Conservation (phyloP, 2,797 vertebrate species). For the Sorex maritimensis region DNA sequence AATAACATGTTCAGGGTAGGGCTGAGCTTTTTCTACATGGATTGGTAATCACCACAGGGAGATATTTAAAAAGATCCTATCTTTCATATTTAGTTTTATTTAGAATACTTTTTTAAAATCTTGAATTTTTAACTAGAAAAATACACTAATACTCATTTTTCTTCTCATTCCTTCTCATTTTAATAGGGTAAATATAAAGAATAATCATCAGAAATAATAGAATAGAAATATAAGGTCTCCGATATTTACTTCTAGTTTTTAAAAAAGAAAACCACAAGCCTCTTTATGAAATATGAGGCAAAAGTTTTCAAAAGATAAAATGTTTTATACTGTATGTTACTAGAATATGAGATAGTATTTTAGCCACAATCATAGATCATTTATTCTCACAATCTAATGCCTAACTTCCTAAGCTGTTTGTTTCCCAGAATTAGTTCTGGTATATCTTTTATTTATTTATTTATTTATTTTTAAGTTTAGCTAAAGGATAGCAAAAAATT, state of each 20-base stretch:
- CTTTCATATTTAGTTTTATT: slow-evolving; percentile 24
- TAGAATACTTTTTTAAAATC: slow-evolving; percentile 23
- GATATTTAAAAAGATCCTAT: background rate
- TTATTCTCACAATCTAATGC: background rate
- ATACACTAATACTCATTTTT: slow-evolving; percentile 12
- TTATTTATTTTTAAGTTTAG: background rate
- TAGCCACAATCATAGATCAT: background rate
- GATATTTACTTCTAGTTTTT: too few relatives aligned
- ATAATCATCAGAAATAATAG: background rate
- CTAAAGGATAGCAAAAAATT: slow-evolving; percentile 28
- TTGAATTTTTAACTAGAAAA: slow-evolving; percentile 16
- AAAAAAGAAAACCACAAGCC: too few relatives aligned
- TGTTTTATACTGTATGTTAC: background rate
- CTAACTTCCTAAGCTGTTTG: background rate
- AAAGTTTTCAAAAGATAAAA: background rate
- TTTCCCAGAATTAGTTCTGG: slow-evolving; percentile 29
- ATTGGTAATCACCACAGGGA: slow-evolving; percentile 90
- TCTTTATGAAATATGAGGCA: background rate
- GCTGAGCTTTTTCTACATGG: slow-evolving; percentile 89
- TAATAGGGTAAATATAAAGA: background rate
- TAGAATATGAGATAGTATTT: background rate
- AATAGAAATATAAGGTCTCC: background rate
- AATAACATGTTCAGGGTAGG: slow-evolving; percentile 87
- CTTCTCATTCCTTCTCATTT: background rate
- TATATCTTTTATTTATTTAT: too few relatives aligned